A percentile compares a stretch with the other conserved stretches of the same genome.
Conservation (phyloP, 2,113 vertebrate species). For the Amazona vittata region DNA sequence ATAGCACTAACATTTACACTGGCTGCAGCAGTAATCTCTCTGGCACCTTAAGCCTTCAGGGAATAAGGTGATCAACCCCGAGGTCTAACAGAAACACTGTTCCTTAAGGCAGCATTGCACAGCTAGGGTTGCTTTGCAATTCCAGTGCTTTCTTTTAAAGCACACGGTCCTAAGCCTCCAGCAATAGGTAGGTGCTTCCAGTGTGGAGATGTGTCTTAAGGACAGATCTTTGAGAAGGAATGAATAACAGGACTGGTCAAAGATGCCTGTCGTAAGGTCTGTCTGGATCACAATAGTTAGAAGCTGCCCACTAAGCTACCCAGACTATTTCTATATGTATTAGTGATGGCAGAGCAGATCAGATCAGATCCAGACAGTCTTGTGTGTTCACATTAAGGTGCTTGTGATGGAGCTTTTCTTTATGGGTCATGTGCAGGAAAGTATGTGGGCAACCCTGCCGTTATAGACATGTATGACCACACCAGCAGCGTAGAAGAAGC, state of each 20-base stretch:
- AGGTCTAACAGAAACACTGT: background rate
- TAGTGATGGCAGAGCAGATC: background rate
- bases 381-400: rapidly evolving
- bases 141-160: background rate
- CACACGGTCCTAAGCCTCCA: background rate
- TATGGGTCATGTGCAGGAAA: background rate
- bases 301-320: background rate
- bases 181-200: background rate
- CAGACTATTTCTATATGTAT: background rate
- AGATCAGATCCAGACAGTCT: background rate
- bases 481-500: background rate
- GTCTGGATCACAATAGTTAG: background rate
- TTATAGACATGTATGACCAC: background rate
- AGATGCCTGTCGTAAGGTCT: background rate
- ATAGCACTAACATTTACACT: background rate
- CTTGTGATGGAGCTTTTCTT: background rate
- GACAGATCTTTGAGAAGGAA: background rate
- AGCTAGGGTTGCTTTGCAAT: background rate
- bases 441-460: background rate
- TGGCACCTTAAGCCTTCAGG: background rate
- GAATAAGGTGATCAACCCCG: background rate
- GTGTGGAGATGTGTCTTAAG: background rate
- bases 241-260: background rate
- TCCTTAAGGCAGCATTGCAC: background rate
- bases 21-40: background rate